A percentile compares a stretch with the other conserved stretches of the same genome.
Conservation (phyloP, 2,888 invertebrate genomes). For the Leucoma salicis region DNA sequence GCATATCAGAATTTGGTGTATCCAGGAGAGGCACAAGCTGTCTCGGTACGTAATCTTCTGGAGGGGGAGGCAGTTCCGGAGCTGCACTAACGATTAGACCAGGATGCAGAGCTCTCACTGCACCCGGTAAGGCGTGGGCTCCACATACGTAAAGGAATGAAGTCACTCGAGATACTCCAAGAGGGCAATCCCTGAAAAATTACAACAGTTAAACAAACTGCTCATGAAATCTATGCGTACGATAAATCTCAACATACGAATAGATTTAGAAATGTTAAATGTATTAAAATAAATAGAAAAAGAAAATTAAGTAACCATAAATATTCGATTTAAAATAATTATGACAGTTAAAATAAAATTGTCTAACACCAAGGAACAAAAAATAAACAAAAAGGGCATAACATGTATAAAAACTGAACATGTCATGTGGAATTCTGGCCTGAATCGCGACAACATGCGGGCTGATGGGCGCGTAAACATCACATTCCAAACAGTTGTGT, state of each 20-base stretch:
- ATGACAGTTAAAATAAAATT: too few species aligned
- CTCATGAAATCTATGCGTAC: too few species aligned
- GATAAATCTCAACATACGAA: too few species aligned
- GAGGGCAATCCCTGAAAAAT: conserved; percentile 69
- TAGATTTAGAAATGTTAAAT: too few species aligned
- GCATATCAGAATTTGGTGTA: conserved; percentile 86
- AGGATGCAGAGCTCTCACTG: conserved; percentile 85
- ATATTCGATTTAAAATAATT: too few species aligned
- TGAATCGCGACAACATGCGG: conserved; percentile 55
- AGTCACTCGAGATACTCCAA: conserved; percentile 87
- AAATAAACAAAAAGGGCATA: too few species aligned
- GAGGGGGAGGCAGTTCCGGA: conserved; percentile 88
- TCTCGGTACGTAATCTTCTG: conserved; percentile 83
- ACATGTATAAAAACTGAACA: too few species aligned
- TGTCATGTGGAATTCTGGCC: too few species aligned
- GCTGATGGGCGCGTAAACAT: conserved; percentile 62
- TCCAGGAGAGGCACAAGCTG: conserved; percentile 89
- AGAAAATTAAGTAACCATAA: too few species aligned
- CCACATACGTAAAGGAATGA: conserved; percentile 90
- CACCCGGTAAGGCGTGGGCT: conserved; percentile 87
- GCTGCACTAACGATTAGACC: conserved; percentile 92
- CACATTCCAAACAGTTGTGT: conserved; percentile 68
- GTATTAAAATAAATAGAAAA: too few species aligned
- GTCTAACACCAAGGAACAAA: too few species aligned
- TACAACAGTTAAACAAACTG: too few species aligned